These are phyloP conservation scores for Pterocles burchelli DNA, from an alignment of 2,113 vertebrate species.

Conservation along the genomic window DNA sequence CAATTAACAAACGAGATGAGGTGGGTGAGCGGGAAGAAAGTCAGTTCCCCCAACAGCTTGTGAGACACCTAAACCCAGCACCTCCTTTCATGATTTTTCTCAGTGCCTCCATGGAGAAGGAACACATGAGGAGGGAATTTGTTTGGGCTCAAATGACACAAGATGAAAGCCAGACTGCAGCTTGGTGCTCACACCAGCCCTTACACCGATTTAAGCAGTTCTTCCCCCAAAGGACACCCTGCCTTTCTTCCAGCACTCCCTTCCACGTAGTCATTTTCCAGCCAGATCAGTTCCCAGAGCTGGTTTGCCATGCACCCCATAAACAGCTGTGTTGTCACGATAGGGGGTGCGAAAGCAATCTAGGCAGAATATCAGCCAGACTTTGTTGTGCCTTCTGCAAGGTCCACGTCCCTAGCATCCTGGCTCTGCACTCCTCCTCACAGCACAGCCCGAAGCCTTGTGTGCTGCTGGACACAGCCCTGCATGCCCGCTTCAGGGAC, in stretches of 20 bases:
- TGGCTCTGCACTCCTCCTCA: neutral
- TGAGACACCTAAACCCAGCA: neutral
- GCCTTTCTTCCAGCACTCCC: neutral
- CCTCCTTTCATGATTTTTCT: neutral
- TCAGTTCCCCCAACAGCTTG: neutral
- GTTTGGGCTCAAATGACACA: neutral
- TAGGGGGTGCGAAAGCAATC: neutral
- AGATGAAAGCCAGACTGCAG: neutral
- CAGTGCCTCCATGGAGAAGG: neutral
- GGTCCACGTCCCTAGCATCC: neutral
- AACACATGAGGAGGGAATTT: neutral
- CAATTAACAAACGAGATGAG: neutral
- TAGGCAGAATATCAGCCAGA: neutral
- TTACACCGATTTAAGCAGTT: neutral
- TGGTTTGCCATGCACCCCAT: neutral
- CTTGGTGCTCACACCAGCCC: neutral
- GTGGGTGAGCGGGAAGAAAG: neutral
- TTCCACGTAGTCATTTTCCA: neutral
- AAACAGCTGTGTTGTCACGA: fast-evolving
- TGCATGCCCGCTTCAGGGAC: fast-evolving
- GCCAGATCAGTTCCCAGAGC: neutral
- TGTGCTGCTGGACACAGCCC: neutral
- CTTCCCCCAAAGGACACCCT: neutral
- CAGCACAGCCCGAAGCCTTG: fast-evolving
- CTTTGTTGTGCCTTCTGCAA: neutral